Evolutionary conservation across 1,140 invertebrate genomes (phyloP).

Genomic region (Zaprionus taronus): DNA sequence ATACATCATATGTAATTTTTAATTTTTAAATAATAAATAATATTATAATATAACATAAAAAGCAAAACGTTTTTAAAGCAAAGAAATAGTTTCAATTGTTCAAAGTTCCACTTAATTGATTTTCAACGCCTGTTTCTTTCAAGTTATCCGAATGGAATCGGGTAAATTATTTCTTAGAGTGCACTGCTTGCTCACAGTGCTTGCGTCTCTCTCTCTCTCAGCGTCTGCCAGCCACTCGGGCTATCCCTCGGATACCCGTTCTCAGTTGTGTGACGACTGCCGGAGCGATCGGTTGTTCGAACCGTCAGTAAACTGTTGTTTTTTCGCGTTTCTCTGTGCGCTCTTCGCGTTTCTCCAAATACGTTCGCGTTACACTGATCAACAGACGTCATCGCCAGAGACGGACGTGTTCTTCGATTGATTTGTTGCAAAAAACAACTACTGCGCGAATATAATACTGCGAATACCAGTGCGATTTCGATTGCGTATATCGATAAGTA

Average conservation of each 20-base stretch:
- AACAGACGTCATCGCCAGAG: conserved; percentile 71
- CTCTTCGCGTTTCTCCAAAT: conserved; percentile 25
- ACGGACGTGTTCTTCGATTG: conserved; percentile 73
- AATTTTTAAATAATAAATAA: background rate
- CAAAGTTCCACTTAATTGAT: background rate
- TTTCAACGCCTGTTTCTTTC: background rate
- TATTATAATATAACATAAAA: background rate
- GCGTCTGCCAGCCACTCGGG: background rate
- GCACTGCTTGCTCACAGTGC: conserved; percentile 9
- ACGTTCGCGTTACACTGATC: conserved; percentile 51
- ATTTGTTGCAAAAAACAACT: conserved; percentile 52
- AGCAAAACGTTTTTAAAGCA: too few species aligned
- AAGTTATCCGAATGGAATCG: background rate
- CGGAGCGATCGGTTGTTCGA: conserved; percentile 46
- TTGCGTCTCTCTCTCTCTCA: conserved; percentile 4
- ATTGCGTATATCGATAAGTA: conserved; percentile 66
- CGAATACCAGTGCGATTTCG: conserved; percentile 30
- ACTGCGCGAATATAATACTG: conserved; percentile 36
- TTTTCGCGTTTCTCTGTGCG: conserved; percentile 22
- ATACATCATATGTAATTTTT: background rate
- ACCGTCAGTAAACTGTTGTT: conserved; percentile 14
- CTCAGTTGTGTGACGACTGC: conserved; percentile 45
- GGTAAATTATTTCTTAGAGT: conserved; percentile 16
- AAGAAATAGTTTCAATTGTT: background rate
- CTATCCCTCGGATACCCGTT: conserved; percentile 9